Evolutionary conservation across 2,797 vertebrate species (phyloP).

Genomic region (Anguilla marmorata): DNA sequence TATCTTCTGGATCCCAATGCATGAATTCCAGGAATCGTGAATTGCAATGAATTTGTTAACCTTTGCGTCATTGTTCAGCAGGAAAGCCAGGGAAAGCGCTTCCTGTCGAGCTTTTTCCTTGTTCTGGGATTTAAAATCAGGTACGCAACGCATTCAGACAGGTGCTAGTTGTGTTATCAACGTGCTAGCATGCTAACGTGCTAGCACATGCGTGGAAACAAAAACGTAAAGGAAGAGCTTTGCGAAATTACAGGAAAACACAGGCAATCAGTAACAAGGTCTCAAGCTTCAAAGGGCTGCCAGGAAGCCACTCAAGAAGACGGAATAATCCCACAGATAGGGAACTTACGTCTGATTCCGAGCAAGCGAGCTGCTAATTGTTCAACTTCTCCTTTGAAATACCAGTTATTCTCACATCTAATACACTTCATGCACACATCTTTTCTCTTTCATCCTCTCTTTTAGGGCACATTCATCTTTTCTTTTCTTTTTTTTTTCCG

Average conservation of each 20-base stretch:
- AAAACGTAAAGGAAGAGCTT: neutral
- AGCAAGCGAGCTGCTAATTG: slow-evolving; percentile 52
- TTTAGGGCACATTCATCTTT: slow-evolving; percentile 38
- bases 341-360: slow-evolving; percentile 45
- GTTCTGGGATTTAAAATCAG: no score
- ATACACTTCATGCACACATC: slow-evolving; percentile 42
- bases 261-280: slow-evolving; percentile 43
- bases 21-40: no score
- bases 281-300: slow-evolving; percentile 46
- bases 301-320: slow-evolving; percentile 44
- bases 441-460: slow-evolving; percentile 36
- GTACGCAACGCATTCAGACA: no score
- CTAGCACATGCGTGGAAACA: neutral
- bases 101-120: no score
- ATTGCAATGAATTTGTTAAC: no score
- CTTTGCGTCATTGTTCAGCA: no score
- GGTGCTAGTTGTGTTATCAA: neutral
- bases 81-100: no score
- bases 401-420: slow-evolving; percentile 46
- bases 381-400: slow-evolving; percentile 51
- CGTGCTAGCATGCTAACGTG: neutral
- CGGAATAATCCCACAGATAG: slow-evolving; percentile 47
- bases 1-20: no score
- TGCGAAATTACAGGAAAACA: neutral
- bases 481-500: no score